A percentile compares a stretch with the other conserved stretches of the same genome.
Conservation (phyloP, 2,113 vertebrate genomes). For the Carassius carassius region DNA sequence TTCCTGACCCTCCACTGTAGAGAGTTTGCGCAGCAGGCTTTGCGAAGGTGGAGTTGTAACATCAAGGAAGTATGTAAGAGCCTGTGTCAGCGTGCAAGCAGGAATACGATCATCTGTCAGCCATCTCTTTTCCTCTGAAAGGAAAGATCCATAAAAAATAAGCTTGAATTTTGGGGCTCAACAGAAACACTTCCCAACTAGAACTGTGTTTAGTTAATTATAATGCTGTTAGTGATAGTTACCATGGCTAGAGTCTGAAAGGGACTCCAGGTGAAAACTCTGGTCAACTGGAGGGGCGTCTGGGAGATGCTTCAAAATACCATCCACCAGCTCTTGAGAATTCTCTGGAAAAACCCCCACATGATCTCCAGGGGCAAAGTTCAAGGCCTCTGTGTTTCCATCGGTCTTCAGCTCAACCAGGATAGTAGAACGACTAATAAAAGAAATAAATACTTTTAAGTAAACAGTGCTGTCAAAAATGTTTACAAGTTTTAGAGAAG, state of each 20-base stretch:
- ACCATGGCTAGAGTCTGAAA: constrained; percentile 65
- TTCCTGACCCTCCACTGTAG: constrained; percentile 68
- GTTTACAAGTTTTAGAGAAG: not conserved
- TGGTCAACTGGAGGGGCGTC: constrained; percentile 72
- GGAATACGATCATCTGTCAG: constrained; percentile 74
- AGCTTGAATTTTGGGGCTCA: not conserved
- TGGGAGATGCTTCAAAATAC: constrained; percentile 75
- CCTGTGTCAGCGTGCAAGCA: constrained; percentile 76
- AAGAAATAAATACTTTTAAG: not conserved
- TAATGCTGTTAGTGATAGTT: constrained; percentile 28
- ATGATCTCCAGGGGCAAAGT: constrained; percentile 82
- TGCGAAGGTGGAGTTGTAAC: constrained; percentile 83
- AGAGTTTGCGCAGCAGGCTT: constrained; percentile 77
- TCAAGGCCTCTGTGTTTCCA: constrained; percentile 56
- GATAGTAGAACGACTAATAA: constrained; percentile 77
- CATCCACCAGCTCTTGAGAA: constrained; percentile 69
- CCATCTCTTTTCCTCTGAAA: constrained; percentile 72
- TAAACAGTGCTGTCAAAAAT: not conserved
- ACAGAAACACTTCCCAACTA: not conserved
- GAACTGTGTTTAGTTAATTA: not conserved
- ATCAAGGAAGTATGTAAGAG: constrained; percentile 81
- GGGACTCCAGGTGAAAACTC: constrained; percentile 71
- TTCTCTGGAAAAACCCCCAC: constrained; percentile 81
- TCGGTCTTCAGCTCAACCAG: constrained; percentile 78
- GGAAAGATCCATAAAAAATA: not conserved